Percentiles rank a stretch among this genome's conserved stretches.
Conservation (phyloP, 2,888 invertebrate species). For the Maniola hyperantus region DNA sequence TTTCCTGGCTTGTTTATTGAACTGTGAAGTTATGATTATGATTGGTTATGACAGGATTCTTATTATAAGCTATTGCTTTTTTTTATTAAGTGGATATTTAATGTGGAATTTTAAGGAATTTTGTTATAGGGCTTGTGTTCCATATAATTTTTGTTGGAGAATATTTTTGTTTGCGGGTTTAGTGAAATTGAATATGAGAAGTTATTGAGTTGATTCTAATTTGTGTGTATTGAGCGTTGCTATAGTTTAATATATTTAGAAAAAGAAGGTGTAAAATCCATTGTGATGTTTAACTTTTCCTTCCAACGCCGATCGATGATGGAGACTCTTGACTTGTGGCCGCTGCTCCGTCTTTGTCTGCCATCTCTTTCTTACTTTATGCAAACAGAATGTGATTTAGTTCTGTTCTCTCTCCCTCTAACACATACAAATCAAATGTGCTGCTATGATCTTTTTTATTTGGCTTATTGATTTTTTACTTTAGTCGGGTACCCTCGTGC, state of each 20-base stretch:
- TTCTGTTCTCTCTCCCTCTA: constrained; percentile 65
- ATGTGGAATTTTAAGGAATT: constrained; percentile 22
- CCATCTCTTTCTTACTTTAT: constrained; percentile 65
- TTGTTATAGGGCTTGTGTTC: background rate
- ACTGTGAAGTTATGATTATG: constrained; percentile 77
- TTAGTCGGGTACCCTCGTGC: constrained; percentile 38
- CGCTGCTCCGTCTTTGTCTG: constrained; percentile 63
- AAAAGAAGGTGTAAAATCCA: constrained; percentile 33
- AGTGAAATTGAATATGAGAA: constrained; percentile 60
- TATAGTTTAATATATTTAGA: constrained; percentile 43
- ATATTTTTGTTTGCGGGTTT: constrained; percentile 30
- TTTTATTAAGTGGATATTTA: constrained; percentile 41
- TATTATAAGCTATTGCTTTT: constrained; percentile 60
- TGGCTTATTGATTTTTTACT: constrained; percentile 76
- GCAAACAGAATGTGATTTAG: constrained; percentile 62
- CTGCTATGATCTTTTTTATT: constrained; percentile 69
- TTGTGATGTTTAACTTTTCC: constrained; percentile 38
- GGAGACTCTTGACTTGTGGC: constrained; percentile 76
- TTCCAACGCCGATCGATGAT: constrained; percentile 70
- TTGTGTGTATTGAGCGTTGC: constrained; percentile 44
- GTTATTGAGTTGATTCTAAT: constrained; percentile 23
- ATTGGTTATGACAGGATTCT: constrained; percentile 79
- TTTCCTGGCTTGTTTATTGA: constrained; percentile 64
- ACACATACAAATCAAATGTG: constrained; percentile 63
- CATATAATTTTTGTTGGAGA: constrained; percentile 3